These are phyloP conservation scores for Gymnodraco acuticeps DNA, from an alignment of 2,797 vertebrate genomes.

Conservation along the genomic window DNA sequence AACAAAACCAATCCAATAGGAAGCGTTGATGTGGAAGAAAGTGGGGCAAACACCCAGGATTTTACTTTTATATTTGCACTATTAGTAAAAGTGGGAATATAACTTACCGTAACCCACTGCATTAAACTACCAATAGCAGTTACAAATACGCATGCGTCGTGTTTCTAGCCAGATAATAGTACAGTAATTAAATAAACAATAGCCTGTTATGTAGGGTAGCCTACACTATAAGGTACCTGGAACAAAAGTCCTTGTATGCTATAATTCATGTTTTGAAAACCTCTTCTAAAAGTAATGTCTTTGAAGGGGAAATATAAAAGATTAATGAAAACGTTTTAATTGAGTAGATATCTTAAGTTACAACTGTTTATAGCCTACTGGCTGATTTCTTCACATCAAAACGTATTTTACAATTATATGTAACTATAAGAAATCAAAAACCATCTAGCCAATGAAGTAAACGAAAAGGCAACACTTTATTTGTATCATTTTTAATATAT, in stretches of 20 bases:
- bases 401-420: background rate
- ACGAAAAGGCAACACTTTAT: too few species aligned
- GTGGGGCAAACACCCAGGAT: background rate
- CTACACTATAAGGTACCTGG: background rate
- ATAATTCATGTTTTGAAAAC: background rate
- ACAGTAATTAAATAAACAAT: background rate
- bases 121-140: background rate
- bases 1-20: background rate
- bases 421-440: background rate
- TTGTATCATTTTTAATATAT: background rate
- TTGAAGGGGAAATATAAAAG: background rate
- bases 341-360: background rate
- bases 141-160: background rate
- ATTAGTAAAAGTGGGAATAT: background rate
- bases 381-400: background rate
- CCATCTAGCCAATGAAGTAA: background rate
- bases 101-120: background rate
- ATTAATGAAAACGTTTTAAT: background rate
- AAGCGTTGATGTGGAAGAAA: conserved; percentile 6
- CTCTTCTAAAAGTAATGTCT: background rate
- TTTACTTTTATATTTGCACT: background rate
- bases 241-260: background rate
- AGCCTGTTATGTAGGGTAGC: background rate
- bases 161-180: background rate
- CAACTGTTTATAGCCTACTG: too few species aligned